These are phyloP conservation scores for Mesorhabditis sp. DNA, from an alignment of 2,888 invertebrate genomes.

Conservation along the genomic window DNA sequence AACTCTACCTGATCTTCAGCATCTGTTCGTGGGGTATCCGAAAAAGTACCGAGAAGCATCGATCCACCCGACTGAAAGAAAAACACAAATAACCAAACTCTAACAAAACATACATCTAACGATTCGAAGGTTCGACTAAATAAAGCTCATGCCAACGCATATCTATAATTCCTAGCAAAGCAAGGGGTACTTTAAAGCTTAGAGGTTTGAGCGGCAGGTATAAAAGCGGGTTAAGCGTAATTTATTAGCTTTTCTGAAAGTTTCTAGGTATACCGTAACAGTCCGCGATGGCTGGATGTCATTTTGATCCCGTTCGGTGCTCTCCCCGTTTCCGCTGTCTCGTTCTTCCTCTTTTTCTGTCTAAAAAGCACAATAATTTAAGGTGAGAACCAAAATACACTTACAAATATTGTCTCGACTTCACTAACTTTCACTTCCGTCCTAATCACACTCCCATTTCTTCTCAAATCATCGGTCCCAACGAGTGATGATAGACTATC, in stretches of 20 bases:
- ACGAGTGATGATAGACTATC: constrained; percentile 44
- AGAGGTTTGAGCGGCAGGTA: neutral
- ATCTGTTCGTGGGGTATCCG: neutral
- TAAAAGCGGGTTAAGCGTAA: too few species aligned
- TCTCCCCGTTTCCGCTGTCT: constrained; percentile 5
- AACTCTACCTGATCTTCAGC: neutral
- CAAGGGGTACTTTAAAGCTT: neutral
- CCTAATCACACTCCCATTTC: constrained; percentile 13
- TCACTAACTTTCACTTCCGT: neutral
- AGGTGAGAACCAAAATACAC: neutral
- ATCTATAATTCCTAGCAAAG: neutral
- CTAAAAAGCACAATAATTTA: neutral
- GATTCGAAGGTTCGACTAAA: neutral
- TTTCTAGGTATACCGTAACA: neutral
- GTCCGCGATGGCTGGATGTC: neutral
- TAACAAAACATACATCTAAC: neutral
- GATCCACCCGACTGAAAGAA: neutral
- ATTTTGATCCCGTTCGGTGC: neutral
- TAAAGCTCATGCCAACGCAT: neutral
- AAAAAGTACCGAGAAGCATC: constrained; percentile 1
- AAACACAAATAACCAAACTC: neutral
- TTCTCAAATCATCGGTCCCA: constrained; percentile 35
- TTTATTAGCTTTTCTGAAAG: neutral
- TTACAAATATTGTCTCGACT: neutral
- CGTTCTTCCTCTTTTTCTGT: neutral